Base-by-base conservation (phyloP, 64 coral and sea anemone species). In the Montipora cactus region DNA sequence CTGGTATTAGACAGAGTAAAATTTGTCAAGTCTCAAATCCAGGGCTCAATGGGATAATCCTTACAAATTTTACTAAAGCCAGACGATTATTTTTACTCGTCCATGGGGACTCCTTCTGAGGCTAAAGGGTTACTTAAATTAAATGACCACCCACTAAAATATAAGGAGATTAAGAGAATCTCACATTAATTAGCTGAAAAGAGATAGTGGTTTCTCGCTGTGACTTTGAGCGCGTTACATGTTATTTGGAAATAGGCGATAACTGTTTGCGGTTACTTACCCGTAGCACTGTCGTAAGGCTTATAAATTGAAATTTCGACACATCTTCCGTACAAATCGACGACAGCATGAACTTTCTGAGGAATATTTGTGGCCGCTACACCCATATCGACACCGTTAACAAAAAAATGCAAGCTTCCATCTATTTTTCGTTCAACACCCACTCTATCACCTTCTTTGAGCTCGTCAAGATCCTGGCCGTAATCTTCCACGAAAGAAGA, bases 271-370 rank as follows among this genome's bases (percentile, higher is more conserved):
- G 16, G 19, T 87, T 59, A 66, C 92, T 94, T 79, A 96, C 95
- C 95, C 6, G 73, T 64, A 75, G 14, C 66, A 62, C 44, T 51
- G 58, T 77, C 80, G 55, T 81, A 96, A 7, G 91, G 79, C 70
- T 96, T 91, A 47, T 94, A 90, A 50, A 89, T 79, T 49, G 96
- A 98, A 46, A 99, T 83, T 75, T 99, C 95, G 4, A 92, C 95
- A 74, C 98, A 99, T 72, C 93, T 94, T 81, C 98, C 98, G 74
- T 99, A 99, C 86, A 99, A 92, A 89, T 99, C 98, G 12, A 99
- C 75, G 7, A 99, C 98, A 90, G 89, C 98, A 69, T 92, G 94
- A 64, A 99, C 88, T 74, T 70, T 88, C 16, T 48, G 46, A 68
- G 98, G 95, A 73, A 99, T 81, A 75, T 94, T 61, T 86, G 82